These are phyloP conservation scores for Eristalis tenax DNA, from an alignment of 2,888 invertebrate genomes.

Conservation along the genomic window DNA sequence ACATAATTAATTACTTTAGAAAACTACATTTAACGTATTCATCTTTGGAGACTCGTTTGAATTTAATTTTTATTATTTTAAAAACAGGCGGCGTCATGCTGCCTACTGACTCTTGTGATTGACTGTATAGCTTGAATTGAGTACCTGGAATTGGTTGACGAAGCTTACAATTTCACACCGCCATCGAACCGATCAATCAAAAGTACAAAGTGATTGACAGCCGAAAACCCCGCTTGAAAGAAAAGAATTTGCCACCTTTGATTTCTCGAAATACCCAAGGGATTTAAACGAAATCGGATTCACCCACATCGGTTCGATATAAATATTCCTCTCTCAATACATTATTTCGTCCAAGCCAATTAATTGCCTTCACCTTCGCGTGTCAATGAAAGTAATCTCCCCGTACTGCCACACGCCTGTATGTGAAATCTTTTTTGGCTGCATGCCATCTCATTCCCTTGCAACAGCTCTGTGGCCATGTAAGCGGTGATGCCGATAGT, in stretches of 20 bases:
- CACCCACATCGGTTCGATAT: background rate
- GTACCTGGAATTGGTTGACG: too few species aligned
- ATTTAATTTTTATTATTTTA: too few species aligned
- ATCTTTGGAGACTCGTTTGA: too few species aligned
- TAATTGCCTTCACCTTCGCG: background rate
- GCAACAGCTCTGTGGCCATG: background rate
- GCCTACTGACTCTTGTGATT: too few species aligned
- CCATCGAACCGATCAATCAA: background rate
- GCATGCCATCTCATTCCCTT: background rate
- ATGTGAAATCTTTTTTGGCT: background rate
- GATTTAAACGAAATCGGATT: background rate
- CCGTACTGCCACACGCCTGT: background rate
- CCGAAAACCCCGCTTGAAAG: background rate
- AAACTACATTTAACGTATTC: too few species aligned
- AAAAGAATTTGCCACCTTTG: background rate
- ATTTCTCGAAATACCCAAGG: background rate
- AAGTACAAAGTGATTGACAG: background rate
- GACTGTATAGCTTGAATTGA: too few species aligned
- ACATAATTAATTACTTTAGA: too few species aligned
- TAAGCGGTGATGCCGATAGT: background rate
- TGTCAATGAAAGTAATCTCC: background rate
- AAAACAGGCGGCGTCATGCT: too few species aligned
- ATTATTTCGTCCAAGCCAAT: background rate
- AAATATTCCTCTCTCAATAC: background rate
- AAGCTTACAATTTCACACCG: too few species aligned